Evolutionary conservation across 2,888 invertebrate genomes (phyloP), one percentile per base, ranked within the genome.

Genomic region (Lamellibrachia columna): DNA sequence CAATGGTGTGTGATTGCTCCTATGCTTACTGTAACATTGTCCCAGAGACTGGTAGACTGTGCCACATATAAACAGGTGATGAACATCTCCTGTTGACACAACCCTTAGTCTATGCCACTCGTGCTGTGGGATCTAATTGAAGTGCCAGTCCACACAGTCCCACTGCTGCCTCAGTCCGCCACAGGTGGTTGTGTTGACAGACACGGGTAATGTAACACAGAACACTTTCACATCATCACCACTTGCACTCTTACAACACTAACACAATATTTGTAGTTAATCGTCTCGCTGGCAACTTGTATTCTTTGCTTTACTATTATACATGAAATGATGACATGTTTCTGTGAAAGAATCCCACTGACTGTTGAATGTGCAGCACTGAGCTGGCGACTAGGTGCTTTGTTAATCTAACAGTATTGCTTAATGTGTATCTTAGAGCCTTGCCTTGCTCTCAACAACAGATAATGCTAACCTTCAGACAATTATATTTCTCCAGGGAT

Each of bases 261-360:
- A 75, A 75, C 75, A 75, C 75, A 75, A 75, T 75, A 75, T 75
- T 75, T 75, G 75, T 75, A n/a, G 75, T 22, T 75, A n/a, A 75
- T 75, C 75, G 6, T 75, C 22, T 75, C 75, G 22, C 75, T 75
- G 15, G 6, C 75, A 75, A 75, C 22, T 22, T 75, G 75, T 75
- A n/a, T 75, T 75, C 75, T 22, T n/a, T 75, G 75, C 75, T 22
- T 75, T 15, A 15, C 75, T 22, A n/a, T 75, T 75, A 75, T 75
- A 75, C 75, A 75, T 75, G 22, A 75, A 75, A n/a, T 4, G 75
- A 15, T 22, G 75, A 75, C 6, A 75, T 75, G 75, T 75, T 75
- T 75, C n/a, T 15, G 22, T 75, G 75, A 75, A 75, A 60, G n/a
- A 75, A 15, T 75, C 4, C 75, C n/a, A 22, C n/a, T 15, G 75